Percentiles rank a stretch among this genome's conserved stretches.
phyloP scores from a whole-genome alignment of 2,113 vertebrate species.

The Micronycteris hirsuta region DNA sequence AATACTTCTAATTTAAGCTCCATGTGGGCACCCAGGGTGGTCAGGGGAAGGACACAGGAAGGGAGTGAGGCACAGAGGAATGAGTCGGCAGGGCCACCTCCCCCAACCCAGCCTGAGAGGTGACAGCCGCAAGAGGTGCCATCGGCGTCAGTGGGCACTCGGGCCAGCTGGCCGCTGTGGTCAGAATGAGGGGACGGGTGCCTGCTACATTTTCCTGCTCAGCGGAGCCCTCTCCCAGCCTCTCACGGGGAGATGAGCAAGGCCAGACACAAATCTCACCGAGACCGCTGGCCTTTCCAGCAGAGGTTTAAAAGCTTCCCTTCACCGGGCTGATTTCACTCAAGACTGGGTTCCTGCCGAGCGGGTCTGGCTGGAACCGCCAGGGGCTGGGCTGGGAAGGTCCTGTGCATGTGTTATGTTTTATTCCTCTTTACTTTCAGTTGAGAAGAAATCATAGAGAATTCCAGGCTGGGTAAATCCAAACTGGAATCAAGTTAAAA shows the following conservation, averaged over 20 bases:
- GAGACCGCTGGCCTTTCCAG: not conserved
- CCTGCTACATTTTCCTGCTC: constrained; percentile 1
- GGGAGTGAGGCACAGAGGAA: not conserved
- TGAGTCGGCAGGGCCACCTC: accelerated
- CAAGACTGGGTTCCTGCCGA: not conserved
- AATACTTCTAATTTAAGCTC: not conserved
- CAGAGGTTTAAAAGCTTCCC: not conserved
- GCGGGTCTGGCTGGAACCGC: not conserved
- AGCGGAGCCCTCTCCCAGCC: not conserved
- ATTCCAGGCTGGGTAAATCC: constrained; percentile 12
- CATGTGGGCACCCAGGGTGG: not conserved
- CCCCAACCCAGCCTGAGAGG: accelerated
- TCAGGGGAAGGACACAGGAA: not conserved
- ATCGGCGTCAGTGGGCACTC: accelerated
- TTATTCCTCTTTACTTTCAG: not conserved
- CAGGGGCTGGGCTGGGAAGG: not conserved
- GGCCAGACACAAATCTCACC: not conserved
- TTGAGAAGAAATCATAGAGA: not conserved
- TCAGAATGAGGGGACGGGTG: not conserved
- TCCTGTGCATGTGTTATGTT: not conserved
- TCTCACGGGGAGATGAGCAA: not conserved
- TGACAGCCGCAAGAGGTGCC: not conserved
- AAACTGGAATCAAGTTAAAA: constrained; percentile 31
- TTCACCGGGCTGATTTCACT: not conserved
- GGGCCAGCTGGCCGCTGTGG: not conserved